phyloP scores from a whole-genome alignment of 2,888 invertebrate genomes.

The Caenorhabditis sp. region DNA sequence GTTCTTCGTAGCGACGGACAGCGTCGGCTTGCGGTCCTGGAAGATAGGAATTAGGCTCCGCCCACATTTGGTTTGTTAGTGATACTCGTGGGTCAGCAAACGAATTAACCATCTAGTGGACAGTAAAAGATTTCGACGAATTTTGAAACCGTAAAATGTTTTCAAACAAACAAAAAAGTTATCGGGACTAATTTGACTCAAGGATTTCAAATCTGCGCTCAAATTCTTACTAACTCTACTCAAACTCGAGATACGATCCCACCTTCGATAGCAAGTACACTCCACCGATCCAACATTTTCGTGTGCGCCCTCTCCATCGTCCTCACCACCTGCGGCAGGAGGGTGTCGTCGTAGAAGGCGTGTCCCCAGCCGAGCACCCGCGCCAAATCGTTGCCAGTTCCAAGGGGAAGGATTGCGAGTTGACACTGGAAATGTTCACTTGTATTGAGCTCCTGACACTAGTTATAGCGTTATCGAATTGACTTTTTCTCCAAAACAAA shows the following conservation, averaged over 20 bases:
- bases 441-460: too few species aligned
- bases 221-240: too few species aligned
- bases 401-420: constrained; percentile 94
- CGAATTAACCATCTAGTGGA: too few species aligned
- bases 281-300: constrained; percentile 97
- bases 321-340: constrained; percentile 93
- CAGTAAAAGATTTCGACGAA: too few species aligned
- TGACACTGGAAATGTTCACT: constrained; percentile 88
- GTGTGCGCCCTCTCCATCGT: constrained; percentile 97
- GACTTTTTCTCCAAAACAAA: too few species aligned
- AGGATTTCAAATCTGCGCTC: too few species aligned
- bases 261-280: constrained; percentile 91
- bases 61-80: not conserved
- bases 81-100: too few species aligned
- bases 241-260: too few species aligned
- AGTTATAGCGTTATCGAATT: too few species aligned
- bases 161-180: too few species aligned
- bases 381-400: constrained; percentile 97
- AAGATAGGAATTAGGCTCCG: not conserved
- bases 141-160: not conserved
- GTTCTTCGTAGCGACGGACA: constrained; percentile 82
- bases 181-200: too few species aligned
- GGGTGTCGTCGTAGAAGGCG: constrained; percentile 96
- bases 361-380: constrained; percentile 97
- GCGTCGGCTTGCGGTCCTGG: constrained; percentile 70